Conservation (phyloP, 2,888 invertebrate genomes). For the Apantesis nais region DNA sequence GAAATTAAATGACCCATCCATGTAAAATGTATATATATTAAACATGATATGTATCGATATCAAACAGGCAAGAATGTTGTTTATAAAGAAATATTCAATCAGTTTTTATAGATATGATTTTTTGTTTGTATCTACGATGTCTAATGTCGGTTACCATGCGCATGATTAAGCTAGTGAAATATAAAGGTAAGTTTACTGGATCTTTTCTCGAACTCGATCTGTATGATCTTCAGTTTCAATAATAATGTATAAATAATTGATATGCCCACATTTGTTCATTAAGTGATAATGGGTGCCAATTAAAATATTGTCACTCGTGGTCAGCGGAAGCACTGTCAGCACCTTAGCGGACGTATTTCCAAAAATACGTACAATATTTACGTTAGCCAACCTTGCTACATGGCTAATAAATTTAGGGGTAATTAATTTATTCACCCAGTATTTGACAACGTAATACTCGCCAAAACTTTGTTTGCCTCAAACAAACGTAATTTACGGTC, state of each 20-base stretch:
- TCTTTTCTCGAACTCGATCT: neutral
- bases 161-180: too few species aligned
- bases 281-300: neutral
- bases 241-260: neutral
- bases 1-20: too few species aligned
- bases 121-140: too few species aligned
- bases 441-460: conserved; percentile 44
- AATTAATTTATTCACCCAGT: conserved; percentile 51
- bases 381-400: neutral
- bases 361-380: neutral
- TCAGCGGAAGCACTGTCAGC: neutral
- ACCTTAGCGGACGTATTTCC: neutral
- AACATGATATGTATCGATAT: too few species aligned
- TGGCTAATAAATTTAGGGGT: conserved; percentile 15
- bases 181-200: neutral
- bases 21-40: too few species aligned
- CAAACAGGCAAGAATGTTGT: too few species aligned
- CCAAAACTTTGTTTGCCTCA: conserved; percentile 57
- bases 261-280: neutral
- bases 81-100: too few species aligned
- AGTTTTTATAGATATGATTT: too few species aligned
- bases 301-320: neutral
- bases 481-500: conserved; percentile 72
- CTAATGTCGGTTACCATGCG: too few species aligned
- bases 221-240: neutral